Percentiles rank a stretch among this genome's conserved stretches.
These are phyloP conservation scores for Pangasianodon hypophthalmus DNA, from an alignment of 2,113 vertebrate species.

Conservation along the genomic window DNA sequence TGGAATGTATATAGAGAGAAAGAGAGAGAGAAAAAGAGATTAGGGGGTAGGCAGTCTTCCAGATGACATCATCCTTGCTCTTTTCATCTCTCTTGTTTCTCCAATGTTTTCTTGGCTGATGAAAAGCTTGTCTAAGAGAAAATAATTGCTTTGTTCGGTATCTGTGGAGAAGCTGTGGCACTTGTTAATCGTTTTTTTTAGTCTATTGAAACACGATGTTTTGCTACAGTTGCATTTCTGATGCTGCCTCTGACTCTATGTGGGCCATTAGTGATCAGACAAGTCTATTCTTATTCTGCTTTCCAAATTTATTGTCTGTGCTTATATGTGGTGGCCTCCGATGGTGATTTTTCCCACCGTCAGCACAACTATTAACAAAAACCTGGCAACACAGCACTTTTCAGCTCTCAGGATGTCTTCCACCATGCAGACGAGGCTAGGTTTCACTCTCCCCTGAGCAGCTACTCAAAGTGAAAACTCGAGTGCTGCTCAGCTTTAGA, in stretches of 20 bases:
- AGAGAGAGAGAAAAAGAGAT: background rate
- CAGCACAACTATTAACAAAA: background rate
- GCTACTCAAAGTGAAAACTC: slow-evolving; percentile 44
- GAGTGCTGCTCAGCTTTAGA: slow-evolving; percentile 17
- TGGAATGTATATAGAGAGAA: background rate
- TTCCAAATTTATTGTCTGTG: background rate
- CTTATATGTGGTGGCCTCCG: background rate
- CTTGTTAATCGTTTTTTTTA: slow-evolving; percentile 14
- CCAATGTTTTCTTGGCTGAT: background rate
- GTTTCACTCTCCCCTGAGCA: slow-evolving; percentile 42
- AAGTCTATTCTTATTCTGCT: background rate
- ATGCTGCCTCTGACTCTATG: background rate
- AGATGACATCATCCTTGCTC: slow-evolving; percentile 38
- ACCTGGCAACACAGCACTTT: background rate
- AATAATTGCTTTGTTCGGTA: slow-evolving; percentile 21
- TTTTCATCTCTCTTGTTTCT: slow-evolving; percentile 27
- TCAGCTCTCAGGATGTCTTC: slow-evolving; percentile 14
- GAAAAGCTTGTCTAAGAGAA: slow-evolving; percentile 23
- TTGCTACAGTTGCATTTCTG: background rate
- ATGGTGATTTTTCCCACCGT: background rate
- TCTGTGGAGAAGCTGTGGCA: background rate
- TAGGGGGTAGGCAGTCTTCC: background rate
- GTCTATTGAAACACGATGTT: background rate
- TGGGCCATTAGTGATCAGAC: background rate
- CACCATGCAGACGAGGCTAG: background rate